Percentiles rank a stretch among this genome's conserved stretches.
These are phyloP conservation scores for Pedetes capensis DNA, from an alignment of 2,113 vertebrate species.

Conservation along the genomic window DNA sequence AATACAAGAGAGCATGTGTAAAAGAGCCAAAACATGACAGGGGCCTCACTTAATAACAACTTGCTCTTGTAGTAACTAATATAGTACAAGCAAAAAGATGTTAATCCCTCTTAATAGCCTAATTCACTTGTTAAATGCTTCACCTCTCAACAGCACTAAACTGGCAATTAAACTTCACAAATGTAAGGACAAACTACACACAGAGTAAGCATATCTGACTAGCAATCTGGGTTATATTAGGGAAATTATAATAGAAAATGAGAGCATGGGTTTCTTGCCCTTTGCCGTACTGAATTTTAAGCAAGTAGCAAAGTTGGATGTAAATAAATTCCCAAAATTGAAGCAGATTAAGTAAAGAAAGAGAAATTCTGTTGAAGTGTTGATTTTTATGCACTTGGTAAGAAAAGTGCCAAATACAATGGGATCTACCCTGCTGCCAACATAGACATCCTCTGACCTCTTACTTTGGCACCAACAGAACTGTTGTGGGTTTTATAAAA, in stretches of 20 bases:
- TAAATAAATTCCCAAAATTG: background rate
- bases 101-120: no score
- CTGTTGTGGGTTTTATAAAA: background rate
- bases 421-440: background rate
- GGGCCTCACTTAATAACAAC: background rate
- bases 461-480: background rate
- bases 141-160: background rate
- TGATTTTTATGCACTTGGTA: background rate
- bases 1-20: no score
- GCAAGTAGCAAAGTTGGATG: background rate
- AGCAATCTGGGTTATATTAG: fast-evolving
- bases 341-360: background rate
- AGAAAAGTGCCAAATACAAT: background rate
- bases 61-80: background rate
- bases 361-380: background rate
- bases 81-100: background rate
- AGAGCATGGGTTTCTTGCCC: background rate
- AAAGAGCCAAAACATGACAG: background rate
- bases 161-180: background rate
- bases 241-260: background rate
- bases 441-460: background rate
- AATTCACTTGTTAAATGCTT: background rate
- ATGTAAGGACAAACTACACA: no score
- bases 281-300: background rate
- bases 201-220: background rate